Evolutionary conservation across 2,113 vertebrate genomes (phyloP).

Genomic region (Ammodytes dubius): DNA sequence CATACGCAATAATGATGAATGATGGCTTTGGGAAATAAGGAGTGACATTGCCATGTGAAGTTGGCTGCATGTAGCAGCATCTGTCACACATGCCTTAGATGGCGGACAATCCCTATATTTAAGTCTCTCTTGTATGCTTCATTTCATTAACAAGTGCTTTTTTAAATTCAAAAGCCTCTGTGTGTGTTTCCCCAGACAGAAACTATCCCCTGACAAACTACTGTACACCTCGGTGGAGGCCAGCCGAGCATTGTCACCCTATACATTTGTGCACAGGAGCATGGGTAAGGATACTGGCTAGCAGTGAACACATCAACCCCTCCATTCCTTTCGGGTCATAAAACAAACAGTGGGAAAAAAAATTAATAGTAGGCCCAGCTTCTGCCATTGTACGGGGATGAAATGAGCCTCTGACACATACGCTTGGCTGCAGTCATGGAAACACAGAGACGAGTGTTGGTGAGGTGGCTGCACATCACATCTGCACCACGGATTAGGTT

Average conservation of each 20-base stretch:
- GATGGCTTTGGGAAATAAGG: slow-evolving; percentile 74
- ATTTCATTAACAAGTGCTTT: slow-evolving; percentile 72
- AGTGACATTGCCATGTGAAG: slow-evolving; percentile 70
- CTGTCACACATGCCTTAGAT: slow-evolving; percentile 63
- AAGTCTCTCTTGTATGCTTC: slow-evolving; percentile 60
- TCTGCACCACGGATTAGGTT: slow-evolving; percentile 61
- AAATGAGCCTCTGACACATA: slow-evolving; percentile 55
- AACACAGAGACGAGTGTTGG: slow-evolving; percentile 57
- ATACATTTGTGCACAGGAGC: slow-evolving; percentile 58
- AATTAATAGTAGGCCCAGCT: slow-evolving; percentile 51
- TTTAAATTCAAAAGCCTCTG: slow-evolving; percentile 55
- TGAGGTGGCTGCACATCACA: slow-evolving; percentile 52
- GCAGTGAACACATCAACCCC: slow-evolving; percentile 58
- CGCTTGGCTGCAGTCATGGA: slow-evolving; percentile 51
- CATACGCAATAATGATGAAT: slow-evolving; percentile 64
- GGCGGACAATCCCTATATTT: slow-evolving; percentile 65
- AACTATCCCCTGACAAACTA: slow-evolving; percentile 59
- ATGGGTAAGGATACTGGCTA: slow-evolving; percentile 42
- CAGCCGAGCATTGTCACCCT: slow-evolving; percentile 53
- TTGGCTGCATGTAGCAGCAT: slow-evolving; percentile 65
- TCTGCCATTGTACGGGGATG: slow-evolving; percentile 22
- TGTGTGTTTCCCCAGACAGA: slow-evolving; percentile 62
- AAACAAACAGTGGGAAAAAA: slow-evolving; percentile 63
- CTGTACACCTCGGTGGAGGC: slow-evolving; percentile 49
- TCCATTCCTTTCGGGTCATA: slow-evolving; percentile 54